Conservation (phyloP, 2,888 invertebrate genomes). For the Geotrupes spiniger region DNA sequence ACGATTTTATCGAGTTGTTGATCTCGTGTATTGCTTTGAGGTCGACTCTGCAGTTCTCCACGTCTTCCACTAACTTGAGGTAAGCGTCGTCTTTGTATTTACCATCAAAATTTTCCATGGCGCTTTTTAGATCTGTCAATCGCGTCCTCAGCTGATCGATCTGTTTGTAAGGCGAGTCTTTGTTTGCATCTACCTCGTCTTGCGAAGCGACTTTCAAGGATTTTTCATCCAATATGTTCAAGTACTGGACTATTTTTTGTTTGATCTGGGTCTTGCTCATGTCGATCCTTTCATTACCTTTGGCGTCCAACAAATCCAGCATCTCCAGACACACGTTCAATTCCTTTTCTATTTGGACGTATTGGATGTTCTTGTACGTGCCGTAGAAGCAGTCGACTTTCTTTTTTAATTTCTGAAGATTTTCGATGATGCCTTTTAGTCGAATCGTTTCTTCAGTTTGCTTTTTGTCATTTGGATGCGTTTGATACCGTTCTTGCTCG, state of each 20-base stretch:
- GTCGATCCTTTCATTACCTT: conserved; percentile 22
- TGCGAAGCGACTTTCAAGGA: conserved; percentile 21
- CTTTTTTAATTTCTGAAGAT: conserved; percentile 27
- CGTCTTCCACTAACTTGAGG: conserved; percentile 20
- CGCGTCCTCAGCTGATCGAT: conserved; percentile 21
- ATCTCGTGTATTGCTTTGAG: conserved; percentile 8
- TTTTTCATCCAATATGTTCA: conserved; percentile 28
- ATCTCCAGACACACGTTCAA: conserved; percentile 17
- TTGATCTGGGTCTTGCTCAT: conserved; percentile 23
- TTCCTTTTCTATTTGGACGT: conserved; percentile 24
- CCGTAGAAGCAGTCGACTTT: conserved; percentile 29
- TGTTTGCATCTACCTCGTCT: conserved; percentile 2
- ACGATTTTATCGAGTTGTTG: conserved; percentile 4
- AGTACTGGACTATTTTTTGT: conserved; percentile 26
- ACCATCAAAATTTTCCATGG: conserved; percentile 23
- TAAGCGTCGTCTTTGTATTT: conserved; percentile 21
- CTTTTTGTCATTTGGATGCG: conserved; percentile 11
- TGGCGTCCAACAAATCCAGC: conserved; percentile 19
- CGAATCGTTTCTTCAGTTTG: conserved; percentile 11
- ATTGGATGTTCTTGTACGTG: conserved; percentile 23
- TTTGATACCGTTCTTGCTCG: conserved; percentile 22
- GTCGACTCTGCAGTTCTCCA: conserved; percentile 6
- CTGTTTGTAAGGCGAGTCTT: conserved; percentile 7
- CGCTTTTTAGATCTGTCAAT: conserved; percentile 15
- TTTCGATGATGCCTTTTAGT: conserved; percentile 24